These are phyloP conservation scores for Eucriotettix oculatus DNA, from an alignment of 2,888 invertebrate species.

Conservation along the genomic window DNA sequence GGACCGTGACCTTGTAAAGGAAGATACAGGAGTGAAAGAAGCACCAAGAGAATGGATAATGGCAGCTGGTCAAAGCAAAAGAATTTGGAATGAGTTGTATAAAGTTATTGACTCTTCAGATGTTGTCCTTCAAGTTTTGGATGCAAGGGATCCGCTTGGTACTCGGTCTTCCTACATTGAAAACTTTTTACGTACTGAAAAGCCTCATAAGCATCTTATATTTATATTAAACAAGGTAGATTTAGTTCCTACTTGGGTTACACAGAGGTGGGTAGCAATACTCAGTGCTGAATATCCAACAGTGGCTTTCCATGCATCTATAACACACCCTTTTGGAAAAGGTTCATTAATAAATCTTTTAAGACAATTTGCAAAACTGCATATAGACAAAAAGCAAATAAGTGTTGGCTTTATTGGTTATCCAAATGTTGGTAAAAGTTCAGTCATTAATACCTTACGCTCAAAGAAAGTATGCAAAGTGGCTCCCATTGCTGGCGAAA, in stretches of 20 bases:
- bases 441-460: conserved; percentile 89
- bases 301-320: conserved; percentile 94
- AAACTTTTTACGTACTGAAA: conserved; percentile 83
- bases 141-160: conserved; percentile 93
- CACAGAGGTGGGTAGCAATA: conserved; percentile 92
- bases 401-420: conserved; percentile 98
- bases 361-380: conserved; percentile 88
- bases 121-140: conserved; percentile 87
- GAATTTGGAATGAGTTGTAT: conserved; percentile 98
- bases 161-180: conserved; percentile 88
- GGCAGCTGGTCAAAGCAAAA: conserved; percentile 85
- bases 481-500: conserved; percentile 95
- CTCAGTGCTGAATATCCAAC: conserved; percentile 92
- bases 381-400: conserved; percentile 93
- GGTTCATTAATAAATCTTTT: conserved; percentile 91
- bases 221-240: conserved; percentile 95
- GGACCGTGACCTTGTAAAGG: conserved; percentile 69
- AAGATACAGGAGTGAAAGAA: conserved; percentile 61
- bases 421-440: conserved; percentile 97
- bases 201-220: conserved; percentile 91
- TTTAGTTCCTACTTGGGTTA: conserved; percentile 94
- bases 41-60: conserved; percentile 86
- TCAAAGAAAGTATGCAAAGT: conserved; percentile 96
- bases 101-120: conserved; percentile 99
- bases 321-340: conserved; percentile 97